Conservation (phyloP, 2,797 vertebrate genomes). For the Pseudochaenichthys georgianus region DNA sequence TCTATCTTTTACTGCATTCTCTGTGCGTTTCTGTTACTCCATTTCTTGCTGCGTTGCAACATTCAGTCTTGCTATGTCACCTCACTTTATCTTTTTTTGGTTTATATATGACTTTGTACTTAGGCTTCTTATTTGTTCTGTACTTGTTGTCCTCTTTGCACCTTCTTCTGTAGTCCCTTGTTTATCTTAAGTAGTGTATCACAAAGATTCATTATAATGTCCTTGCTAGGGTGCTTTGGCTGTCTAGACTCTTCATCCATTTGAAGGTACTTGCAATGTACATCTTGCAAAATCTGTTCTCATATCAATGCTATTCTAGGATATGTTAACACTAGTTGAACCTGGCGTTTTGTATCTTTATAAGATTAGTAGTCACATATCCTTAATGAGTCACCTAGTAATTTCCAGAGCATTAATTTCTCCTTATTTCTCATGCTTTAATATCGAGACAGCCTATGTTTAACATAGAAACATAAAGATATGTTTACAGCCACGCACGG, state of each 20-base stretch:
- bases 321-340: slow-evolving; percentile 27
- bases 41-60: slow-evolving; percentile 59
- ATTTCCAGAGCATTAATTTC: slow-evolving; percentile 19
- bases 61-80: slow-evolving; percentile 54
- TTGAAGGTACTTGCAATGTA: slow-evolving; percentile 20
- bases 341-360: slow-evolving; percentile 26
- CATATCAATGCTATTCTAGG: slow-evolving; percentile 37
- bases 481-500: slow-evolving; percentile 66
- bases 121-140: slow-evolving; percentile 16
- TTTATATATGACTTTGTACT: slow-evolving; percentile 36
- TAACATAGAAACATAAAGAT: slow-evolving; percentile 20
- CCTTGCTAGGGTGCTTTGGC: not conserved
- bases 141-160: slow-evolving; percentile 18
- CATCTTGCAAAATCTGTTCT: not conserved
- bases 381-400: slow-evolving; percentile 19
- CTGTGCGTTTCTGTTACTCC: slow-evolving; percentile 44
- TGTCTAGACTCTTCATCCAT: slow-evolving; percentile 14
- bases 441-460: slow-evolving; percentile 28
- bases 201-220: slow-evolving; percentile 24
- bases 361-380: slow-evolving; percentile 20
- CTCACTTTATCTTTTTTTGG: slow-evolving; percentile 30
- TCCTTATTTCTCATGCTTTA: slow-evolving; percentile 27
- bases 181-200: slow-evolving; percentile 35
- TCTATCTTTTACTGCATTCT: slow-evolving; percentile 63
- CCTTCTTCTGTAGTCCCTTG: slow-evolving; percentile 27